Conservation (phyloP, 35 echinoderm and acorn worm species). For the Acanthaster planci region DNA sequence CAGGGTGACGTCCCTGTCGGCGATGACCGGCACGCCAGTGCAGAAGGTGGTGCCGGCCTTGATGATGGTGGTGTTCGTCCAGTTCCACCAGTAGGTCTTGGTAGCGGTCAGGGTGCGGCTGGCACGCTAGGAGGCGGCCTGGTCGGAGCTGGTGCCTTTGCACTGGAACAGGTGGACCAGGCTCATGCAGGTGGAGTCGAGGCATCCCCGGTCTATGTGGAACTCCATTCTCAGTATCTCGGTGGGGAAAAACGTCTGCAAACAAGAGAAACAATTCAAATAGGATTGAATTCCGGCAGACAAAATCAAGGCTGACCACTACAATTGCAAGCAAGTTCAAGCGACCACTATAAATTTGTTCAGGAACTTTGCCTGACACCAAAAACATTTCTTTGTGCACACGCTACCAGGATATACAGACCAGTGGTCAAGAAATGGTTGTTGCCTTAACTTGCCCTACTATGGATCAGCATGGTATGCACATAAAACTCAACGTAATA, state of each 20-base stretch:
- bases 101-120: neutral
- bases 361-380: no score
- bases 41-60: neutral
- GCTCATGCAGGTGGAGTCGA: neutral
- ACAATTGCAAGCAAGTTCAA: no score
- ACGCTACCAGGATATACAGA: no score
- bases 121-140: neutral
- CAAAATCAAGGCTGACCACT: no score
- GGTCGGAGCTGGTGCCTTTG: neutral
- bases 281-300: no score
- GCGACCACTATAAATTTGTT: no score
- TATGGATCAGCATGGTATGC: no score
- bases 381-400: no score
- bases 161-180: neutral
- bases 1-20: neutral
- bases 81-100: conserved; percentile 32
- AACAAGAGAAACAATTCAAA: neutral
- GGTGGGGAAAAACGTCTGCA: neutral
- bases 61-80: neutral
- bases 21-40: conserved; percentile 1
- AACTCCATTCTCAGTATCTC: conserved; percentile 18
- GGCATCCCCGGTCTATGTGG: neutral
- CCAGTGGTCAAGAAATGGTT: no score
- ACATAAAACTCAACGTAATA: no score
- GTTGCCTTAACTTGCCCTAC: no score